Conservation (phyloP, 53 echinoderm and acorn worm genomes). For the Astropecten irregularis region DNA sequence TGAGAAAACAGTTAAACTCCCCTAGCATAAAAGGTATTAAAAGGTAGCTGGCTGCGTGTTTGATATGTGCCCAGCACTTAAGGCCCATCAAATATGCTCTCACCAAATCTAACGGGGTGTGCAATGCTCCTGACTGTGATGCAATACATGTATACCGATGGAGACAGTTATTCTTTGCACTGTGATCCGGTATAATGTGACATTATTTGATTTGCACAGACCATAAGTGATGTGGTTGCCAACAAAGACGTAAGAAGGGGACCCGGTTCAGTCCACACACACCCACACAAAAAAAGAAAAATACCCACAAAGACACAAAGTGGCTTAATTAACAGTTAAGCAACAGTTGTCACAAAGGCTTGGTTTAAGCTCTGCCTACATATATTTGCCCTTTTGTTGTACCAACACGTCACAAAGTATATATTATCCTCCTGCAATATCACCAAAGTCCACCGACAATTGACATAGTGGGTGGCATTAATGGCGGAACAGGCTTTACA, state of each 20-base stretch:
- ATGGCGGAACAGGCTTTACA: not conserved
- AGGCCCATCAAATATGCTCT: not conserved
- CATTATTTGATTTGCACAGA: conserved; percentile 28
- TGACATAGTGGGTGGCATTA: conserved; percentile 65
- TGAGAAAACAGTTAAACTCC: conserved; percentile 19
- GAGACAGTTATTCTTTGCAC: conserved; percentile 38
- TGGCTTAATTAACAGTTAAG: conserved; percentile 68
- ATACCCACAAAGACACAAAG: conserved; percentile 60
- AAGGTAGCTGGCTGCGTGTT: not conserved
- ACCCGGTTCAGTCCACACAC: not conserved
- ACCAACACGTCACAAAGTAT: conserved; percentile 50
- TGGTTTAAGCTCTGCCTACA: conserved; percentile 32
- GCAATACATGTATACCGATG: conserved; percentile 4
- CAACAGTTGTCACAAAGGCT: conserved; percentile 31
- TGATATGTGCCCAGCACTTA: conserved; percentile 11
- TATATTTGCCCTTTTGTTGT: conserved; percentile 49
- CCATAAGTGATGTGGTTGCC: conserved; percentile 39
- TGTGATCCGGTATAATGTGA: conserved; percentile 2
- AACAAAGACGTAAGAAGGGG: conserved; percentile 5
- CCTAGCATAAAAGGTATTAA: not conserved
- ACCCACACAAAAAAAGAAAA: too few relatives aligned
- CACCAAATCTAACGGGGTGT: not conserved
- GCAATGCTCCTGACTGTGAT: conserved; percentile 6
- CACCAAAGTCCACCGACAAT: conserved; percentile 68
- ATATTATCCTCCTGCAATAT: conserved; percentile 57